Evolutionary conservation across 2,113 vertebrate species (phyloP), one percentile per base, ranked within the genome.

Genomic region (Neolamprologus toae): DNA sequence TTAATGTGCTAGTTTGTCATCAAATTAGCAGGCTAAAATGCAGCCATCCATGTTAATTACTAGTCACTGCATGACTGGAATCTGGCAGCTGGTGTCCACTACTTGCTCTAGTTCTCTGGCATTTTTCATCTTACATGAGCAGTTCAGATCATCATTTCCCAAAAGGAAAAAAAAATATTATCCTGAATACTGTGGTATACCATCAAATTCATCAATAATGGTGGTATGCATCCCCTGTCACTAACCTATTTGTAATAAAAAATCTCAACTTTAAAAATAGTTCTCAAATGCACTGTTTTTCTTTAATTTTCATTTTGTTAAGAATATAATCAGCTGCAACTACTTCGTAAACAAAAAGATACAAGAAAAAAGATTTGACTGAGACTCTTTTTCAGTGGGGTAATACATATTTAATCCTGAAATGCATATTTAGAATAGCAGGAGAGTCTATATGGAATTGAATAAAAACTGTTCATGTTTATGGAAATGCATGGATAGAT

Each of bases 21-120:
- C 88, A 79, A 83, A 86, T 93, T 90, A 85, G 81, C 66, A 17
- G 45, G 10, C 68, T 83, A 45, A 84, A 90, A 83, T 19, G 57
- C 84, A 61, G 47, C 45, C 81, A 83, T 63, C 81, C 85, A 7
- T 73, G 71, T 76, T 82, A 84, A 88, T 89, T 87, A 33, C 54
- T 73, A 80, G 85, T 82, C 63, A 7, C 23, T 26, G 85, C 88
- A 86, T 81, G 82, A 57, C 37, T 81, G 59, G n/a, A 54, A 45
- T 53, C 73, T 35, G 37, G 57, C 84, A 49, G 55, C 83, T 14
- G n/a, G 31, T 40, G 68, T 71, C 76, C 49, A 73, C 68, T 17
- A 76, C 63, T 87, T 10, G 7, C 61, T 54, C 71, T 26, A 54
- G 23, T 49, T 31, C 37, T 82, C 42, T 5, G 3, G 23, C 40